Conservation (phyloP, 2,888 invertebrate genomes). For the Drosophila formosana region DNA sequence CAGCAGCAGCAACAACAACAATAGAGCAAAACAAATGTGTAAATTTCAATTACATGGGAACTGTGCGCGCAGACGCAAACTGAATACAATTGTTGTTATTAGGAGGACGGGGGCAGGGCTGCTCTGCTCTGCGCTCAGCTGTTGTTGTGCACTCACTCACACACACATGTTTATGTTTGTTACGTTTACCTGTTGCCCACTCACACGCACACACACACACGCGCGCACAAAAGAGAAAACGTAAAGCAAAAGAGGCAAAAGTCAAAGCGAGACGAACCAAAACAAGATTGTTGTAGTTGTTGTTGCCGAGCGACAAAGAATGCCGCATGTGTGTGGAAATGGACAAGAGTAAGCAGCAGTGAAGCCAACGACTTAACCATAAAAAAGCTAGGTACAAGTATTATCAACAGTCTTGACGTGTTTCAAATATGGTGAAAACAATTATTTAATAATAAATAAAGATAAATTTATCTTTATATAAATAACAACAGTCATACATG, state of each 20-base stretch:
- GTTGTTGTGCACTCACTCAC: slow-evolving; percentile 24
- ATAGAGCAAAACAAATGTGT: slow-evolving; percentile 17
- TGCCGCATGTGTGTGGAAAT: slow-evolving; percentile 16
- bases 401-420: too few species aligned
- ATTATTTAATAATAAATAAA: too few species aligned
- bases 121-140: slow-evolving; percentile 36
- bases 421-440: too few species aligned
- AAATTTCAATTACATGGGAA: slow-evolving; percentile 39
- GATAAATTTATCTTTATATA: too few species aligned
- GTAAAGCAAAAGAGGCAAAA: slow-evolving; percentile 46
- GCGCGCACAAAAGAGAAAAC: slow-evolving; percentile 48
- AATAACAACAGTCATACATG: too few species aligned
- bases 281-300: slow-evolving; percentile 40
- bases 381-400: too few species aligned
- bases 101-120: neutral
- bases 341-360: slow-evolving; percentile 4
- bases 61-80: slow-evolving; percentile 47
- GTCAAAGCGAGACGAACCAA: slow-evolving; percentile 35
- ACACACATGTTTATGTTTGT: slow-evolving; percentile 26
- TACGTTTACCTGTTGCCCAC: slow-evolving; percentile 29
- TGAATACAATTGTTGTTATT: slow-evolving; percentile 34
- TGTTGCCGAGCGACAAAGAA: slow-evolving; percentile 51
- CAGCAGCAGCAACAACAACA: slow-evolving; percentile 8
- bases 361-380: too few species aligned
- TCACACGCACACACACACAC: slow-evolving; percentile 7